Conservation (phyloP, 2,888 invertebrate species). For the Tenthredo scrophulariae region DNA sequence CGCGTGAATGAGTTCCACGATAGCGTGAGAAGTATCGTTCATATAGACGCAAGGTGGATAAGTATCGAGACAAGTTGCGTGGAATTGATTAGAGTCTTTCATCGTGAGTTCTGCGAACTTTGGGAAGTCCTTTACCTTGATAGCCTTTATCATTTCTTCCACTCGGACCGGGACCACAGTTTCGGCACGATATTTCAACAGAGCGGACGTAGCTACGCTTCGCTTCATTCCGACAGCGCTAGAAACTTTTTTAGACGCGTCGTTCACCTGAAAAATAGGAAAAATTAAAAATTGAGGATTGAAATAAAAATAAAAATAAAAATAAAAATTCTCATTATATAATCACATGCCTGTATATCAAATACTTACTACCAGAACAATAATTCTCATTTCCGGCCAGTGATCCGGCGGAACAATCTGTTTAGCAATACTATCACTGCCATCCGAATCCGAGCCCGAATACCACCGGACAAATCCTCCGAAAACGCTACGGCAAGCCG, state of each 20-base stretch:
- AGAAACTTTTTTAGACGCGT: slow-evolving; percentile 89
- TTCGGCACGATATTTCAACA: slow-evolving; percentile 88
- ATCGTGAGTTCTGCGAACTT: slow-evolving; percentile 96
- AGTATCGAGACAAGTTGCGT: slow-evolving; percentile 95
- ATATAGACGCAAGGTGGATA: slow-evolving; percentile 96
- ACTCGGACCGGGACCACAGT: slow-evolving; percentile 88
- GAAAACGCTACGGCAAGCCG: slow-evolving; percentile 96
- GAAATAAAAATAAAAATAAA: background rate
- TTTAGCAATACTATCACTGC: slow-evolving; percentile 88
- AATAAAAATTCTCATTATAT: background rate
- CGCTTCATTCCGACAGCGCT: slow-evolving; percentile 95
- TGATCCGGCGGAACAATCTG: slow-evolving; percentile 87
- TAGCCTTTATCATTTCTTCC: slow-evolving; percentile 82
- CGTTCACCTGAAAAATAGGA: slow-evolving; percentile 80
- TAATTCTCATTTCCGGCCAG: slow-evolving; percentile 94
- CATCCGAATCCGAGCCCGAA: slow-evolving; percentile 83
- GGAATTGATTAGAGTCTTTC: slow-evolving; percentile 98
- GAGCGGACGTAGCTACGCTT: slow-evolving; percentile 88
- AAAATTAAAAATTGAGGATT: slow-evolving; percentile 10
- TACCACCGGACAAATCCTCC: slow-evolving; percentile 98
- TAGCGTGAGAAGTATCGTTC: slow-evolving; percentile 91
- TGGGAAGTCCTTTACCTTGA: slow-evolving; percentile 86
- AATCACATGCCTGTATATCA: background rate
- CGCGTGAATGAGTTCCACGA: slow-evolving; percentile 89
- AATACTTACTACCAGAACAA: slow-evolving; percentile 90